These are phyloP conservation scores for Ptychobarbus kaznakovi DNA, from an alignment of 2,797 vertebrate genomes.

Conservation along the genomic window DNA sequence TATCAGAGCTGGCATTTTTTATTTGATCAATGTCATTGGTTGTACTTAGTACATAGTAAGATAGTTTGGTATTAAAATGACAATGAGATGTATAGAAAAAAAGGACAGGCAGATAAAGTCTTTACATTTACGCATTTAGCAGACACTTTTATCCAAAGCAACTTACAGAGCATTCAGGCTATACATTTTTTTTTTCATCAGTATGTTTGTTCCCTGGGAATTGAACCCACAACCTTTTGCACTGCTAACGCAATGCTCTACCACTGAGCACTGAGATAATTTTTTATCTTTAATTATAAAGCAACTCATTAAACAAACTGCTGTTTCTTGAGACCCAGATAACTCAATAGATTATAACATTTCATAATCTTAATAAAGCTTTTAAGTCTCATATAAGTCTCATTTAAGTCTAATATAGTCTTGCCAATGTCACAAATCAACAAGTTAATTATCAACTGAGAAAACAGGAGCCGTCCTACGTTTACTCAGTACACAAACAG, in stretches of 20 bases:
- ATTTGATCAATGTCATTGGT: neutral
- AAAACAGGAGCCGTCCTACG: neutral
- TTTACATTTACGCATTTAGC: too few relatives aligned
- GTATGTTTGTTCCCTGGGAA: too few relatives aligned
- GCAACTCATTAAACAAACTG: neutral
- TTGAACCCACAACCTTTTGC: too few relatives aligned
- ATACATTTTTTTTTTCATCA: too few relatives aligned
- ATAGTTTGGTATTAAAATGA: neutral
- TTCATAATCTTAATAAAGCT: neutral
- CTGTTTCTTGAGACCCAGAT: neutral
- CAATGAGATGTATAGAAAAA: neutral
- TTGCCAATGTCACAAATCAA: slow-evolving; percentile 41
- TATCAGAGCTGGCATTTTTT: slow-evolving; percentile 7
- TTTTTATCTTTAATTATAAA: neutral
- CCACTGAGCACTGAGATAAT: too few relatives aligned
- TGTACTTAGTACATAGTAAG: neutral
- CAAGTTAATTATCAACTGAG: slow-evolving; percentile 55
- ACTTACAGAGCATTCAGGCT: too few relatives aligned
- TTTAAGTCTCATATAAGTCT: too few relatives aligned
- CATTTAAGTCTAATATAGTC: too few relatives aligned
- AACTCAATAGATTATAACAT: neutral
- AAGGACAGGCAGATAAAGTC: neutral
- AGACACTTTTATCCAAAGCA: too few relatives aligned
- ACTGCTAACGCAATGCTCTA: too few relatives aligned
- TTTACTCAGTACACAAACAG: slow-evolving; percentile 41